These are phyloP conservation scores for Anguilla obscura DNA, from an alignment of 2,797 vertebrate species.

Conservation along the genomic window DNA sequence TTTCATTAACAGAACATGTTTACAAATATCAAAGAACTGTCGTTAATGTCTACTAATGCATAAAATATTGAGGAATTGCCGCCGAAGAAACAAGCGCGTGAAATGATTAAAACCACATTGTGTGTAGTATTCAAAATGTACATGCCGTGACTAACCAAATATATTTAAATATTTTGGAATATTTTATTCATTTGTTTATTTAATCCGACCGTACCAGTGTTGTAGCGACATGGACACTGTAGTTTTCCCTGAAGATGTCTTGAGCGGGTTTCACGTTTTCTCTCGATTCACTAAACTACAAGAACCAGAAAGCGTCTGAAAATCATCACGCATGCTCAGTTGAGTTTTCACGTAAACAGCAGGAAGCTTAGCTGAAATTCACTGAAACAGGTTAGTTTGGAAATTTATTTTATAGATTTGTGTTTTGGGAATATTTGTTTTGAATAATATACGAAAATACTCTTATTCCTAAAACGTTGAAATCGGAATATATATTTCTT, in stretches of 20 bases:
- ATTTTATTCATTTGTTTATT: conserved; percentile 28
- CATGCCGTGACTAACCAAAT: neutral
- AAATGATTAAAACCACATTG: neutral
- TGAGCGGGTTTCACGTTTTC: neutral
- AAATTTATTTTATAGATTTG: conserved; percentile 54
- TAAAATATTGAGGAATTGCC: neutral
- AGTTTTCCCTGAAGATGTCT: neutral
- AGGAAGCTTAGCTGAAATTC: conserved; percentile 68
- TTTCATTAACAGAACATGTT: neutral
- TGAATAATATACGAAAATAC: neutral
- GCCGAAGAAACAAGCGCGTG: neutral
- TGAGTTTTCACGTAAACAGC: conserved; percentile 64
- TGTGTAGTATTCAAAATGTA: neutral
- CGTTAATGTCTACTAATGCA: neutral
- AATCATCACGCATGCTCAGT: conserved; percentile 55
- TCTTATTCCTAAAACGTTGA: neutral
- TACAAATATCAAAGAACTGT: no score
- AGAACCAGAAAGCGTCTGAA: conserved; percentile 51
- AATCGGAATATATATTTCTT: neutral
- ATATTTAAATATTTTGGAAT: conserved; percentile 47
- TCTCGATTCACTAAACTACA: conserved; percentile 48
- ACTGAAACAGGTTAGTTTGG: conserved; percentile 64
- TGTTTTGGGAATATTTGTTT: conserved; percentile 13
- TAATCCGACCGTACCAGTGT: neutral
- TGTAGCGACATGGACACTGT: conserved; percentile 34